Evolutionary conservation across 2,113 vertebrate genomes (phyloP), one percentile per base, ranked within the genome.

Genomic region (Alouatta palliata): DNA sequence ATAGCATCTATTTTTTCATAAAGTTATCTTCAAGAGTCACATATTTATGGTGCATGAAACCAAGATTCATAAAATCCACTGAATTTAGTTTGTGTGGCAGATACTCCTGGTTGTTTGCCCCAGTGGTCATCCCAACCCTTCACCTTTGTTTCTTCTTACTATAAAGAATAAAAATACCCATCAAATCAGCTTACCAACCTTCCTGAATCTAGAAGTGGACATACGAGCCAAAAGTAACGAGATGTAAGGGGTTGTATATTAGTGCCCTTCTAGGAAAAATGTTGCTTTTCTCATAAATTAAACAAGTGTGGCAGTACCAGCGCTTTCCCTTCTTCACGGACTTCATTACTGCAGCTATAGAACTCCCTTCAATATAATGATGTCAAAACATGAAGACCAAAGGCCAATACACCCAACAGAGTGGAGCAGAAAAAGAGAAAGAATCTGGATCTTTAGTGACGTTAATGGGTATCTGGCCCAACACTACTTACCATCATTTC

Each of bases 1-100:
- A 58, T 21, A 64, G 43, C 66, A 19, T 3, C 35, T 47, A 71
- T 30, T 52, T 70, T 90, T 88, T 87, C 70, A 96, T 83, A 12
- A 87, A 75, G 71, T 87, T 87, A 56, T 94, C 61, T 83, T 77
- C 8, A 70, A 81, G 3, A 79, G 49, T 87, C 37, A 81, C 30
- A 77, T 73, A 83, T 17, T 86, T 85, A 89, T n/a, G 14, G n/a
- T 58, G 0, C 30, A 56, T 43, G 40, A 93, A 14, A 85, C 16
- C 84, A 80, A 37, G 12, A 82, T 82, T 96, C 11, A 92, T 87
- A 68, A 87, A 86, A 83, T 5, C 30, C 17, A 81, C 35, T 82
- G 66, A 90, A 88, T 83, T 92, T 82, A 81, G 10, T 91, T 96
- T 96, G n/a, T 43, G 43, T 81, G 61, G n/a, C 58, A 92, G 66